These are phyloP conservation scores for Brachymystax lenok DNA, from an alignment of 2,797 vertebrate genomes.

Conservation along the genomic window DNA sequence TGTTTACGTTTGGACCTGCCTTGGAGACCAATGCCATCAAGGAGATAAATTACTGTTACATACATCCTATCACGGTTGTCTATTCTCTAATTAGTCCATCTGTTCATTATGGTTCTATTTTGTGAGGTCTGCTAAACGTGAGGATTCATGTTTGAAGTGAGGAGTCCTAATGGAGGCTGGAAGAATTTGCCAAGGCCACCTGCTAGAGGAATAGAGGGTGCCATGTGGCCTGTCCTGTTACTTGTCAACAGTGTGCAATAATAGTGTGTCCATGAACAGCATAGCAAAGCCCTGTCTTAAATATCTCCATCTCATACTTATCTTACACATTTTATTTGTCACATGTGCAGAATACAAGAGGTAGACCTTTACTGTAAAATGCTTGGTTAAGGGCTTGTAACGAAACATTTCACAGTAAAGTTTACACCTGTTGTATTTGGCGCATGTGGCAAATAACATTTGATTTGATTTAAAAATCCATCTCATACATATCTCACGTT, in stretches of 20 bases:
- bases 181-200: constrained; percentile 37
- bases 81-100: neutral
- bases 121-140: neutral
- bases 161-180: constrained; percentile 32
- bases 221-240: constrained; percentile 60
- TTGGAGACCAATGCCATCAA: neutral
- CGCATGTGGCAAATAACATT: no score
- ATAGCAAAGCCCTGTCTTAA: neutral
- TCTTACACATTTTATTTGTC: no score
- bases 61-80: neutral
- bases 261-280: constrained; percentile 38
- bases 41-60: neutral
- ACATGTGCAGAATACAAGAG: no score
- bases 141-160: neutral
- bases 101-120: neutral
- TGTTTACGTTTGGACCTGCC: constrained; percentile 14
- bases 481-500: no score
- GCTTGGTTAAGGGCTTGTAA: no score
- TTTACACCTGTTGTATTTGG: no score
- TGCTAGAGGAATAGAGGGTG: constrained; percentile 17
- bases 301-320: neutral
- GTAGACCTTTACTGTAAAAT: no score
- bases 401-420: no score
- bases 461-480: no score
- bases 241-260: constrained; percentile 54